Evolutionary conservation across 1,140 invertebrate species (phyloP), one percentile per base, ranked within the genome.

Genomic region (Platyura marginata): DNA sequence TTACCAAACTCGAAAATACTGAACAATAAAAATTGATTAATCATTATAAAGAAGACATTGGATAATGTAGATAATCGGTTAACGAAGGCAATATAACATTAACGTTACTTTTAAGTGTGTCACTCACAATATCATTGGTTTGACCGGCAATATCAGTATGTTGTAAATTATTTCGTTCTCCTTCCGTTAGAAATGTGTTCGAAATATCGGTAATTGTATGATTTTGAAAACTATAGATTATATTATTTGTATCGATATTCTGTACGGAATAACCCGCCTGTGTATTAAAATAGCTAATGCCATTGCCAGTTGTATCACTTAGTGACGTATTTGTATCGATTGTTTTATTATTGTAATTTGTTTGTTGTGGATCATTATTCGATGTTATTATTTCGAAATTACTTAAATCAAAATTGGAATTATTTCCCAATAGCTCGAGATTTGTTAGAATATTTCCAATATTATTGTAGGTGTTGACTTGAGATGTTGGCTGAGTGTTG

Each of bases 391-490:
- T 36, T 11, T 36, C 34, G 15, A 36, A 36, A 36, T 36, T 36
- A n/a, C 34, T 36, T 6, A n/a, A 6, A 36, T 36, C 34, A 18
- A 36, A 36, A 36, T 36, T 36, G 41, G 50, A 46, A 33, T 57
- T 54, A 48, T 53, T 57, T 19, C 51, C 55, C 33, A 60, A 55
- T 44, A 60, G 58, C n/a, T 44, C 42, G 48, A 60, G 54, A 60
- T 60, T 59, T 51, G 57, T 60, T 38, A 60, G 50, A 49, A 60
- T 60, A 47, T 57, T 60, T 37, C 57, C 57, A 44, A 60, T 60
- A 22, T 60, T 60, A 22, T 60, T 60, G 39, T 60, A 59, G 19
- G 51, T 60, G 41, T 59, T 36, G 5, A 9, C 15, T 18, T 9
- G 15, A 13, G 25, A 29, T 29, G 13, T 29, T 29, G 25, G n/a